These are phyloP conservation scores for Buteo buteo DNA, from an alignment of 2,113 vertebrate genomes.

Conservation along the genomic window DNA sequence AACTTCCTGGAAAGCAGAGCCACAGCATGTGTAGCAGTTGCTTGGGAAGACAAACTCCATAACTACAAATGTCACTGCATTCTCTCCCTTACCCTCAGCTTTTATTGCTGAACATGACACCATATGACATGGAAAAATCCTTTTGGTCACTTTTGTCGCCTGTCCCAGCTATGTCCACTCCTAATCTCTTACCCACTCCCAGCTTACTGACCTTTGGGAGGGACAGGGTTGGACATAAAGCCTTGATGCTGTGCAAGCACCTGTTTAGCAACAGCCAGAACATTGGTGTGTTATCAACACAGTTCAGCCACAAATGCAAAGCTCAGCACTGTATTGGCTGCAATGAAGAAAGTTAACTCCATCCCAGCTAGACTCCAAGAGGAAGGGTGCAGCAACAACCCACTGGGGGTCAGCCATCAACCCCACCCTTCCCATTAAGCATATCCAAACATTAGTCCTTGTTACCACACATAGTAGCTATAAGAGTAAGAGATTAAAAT, in stretches of 20 bases:
- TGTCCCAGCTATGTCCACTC: background rate
- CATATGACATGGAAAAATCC: background rate
- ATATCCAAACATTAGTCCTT: background rate
- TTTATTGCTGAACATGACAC: background rate
- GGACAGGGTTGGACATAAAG: rapidly evolving
- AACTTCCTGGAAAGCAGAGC: background rate
- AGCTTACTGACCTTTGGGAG: background rate
- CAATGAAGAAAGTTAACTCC: background rate
- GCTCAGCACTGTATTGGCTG: background rate
- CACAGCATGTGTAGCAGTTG: background rate
- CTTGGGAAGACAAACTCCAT: background rate
- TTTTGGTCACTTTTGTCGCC: background rate
- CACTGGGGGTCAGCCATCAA: background rate
- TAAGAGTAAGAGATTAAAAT: background rate
- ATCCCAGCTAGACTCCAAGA: background rate
- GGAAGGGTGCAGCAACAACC: background rate
- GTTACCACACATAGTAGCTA: background rate
- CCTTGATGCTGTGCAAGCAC: background rate
- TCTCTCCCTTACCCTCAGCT: background rate
- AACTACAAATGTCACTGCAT: background rate
- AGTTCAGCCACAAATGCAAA: background rate
- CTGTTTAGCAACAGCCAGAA: background rate
- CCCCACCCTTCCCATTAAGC: background rate
- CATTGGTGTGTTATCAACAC: background rate
- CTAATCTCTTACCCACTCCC: background rate